These are phyloP conservation scores for Altica lythri DNA, from an alignment of 2,888 invertebrate species.

Conservation along the genomic window DNA sequence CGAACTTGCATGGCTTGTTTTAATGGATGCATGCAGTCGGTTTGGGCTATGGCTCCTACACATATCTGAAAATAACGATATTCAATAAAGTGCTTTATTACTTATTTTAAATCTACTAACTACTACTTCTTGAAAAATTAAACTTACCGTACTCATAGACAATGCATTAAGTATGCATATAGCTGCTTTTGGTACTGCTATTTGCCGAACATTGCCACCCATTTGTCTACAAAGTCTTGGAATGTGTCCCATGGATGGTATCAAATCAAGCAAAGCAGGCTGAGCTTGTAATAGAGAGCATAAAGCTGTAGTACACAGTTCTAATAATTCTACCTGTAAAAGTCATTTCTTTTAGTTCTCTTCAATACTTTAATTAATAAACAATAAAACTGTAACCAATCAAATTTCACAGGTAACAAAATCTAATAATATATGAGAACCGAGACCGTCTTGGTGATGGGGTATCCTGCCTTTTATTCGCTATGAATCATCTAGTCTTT, in stretches of 20 bases:
- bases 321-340: constrained; percentile 72
- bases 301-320: constrained; percentile 81
- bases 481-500: too few species aligned
- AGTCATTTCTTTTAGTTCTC: too few species aligned
- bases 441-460: too few species aligned
- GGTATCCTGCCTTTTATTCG: too few species aligned
- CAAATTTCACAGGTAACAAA: too few species aligned
- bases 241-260: constrained; percentile 87
- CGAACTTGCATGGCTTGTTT: constrained; percentile 89
- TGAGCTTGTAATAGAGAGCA: constrained; percentile 84
- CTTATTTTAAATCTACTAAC: too few species aligned
- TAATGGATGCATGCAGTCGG: constrained; percentile 87
- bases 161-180: constrained; percentile 87
- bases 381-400: neutral
- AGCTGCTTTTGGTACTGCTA: constrained; percentile 74
- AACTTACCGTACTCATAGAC: constrained; percentile 76
- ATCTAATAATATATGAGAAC: too few species aligned
- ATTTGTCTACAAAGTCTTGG: constrained; percentile 78
- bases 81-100: constrained; percentile 2
- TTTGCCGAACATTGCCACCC: constrained; percentile 62
- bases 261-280: constrained; percentile 83
- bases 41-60: constrained; percentile 80
- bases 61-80: constrained; percentile 67
- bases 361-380: neutral
- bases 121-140: neutral